Percentiles rank a stretch among this genome's conserved stretches.
Evolutionary conservation across 2,113 vertebrate species (phyloP).

Genomic region (Scomber colias): DNA sequence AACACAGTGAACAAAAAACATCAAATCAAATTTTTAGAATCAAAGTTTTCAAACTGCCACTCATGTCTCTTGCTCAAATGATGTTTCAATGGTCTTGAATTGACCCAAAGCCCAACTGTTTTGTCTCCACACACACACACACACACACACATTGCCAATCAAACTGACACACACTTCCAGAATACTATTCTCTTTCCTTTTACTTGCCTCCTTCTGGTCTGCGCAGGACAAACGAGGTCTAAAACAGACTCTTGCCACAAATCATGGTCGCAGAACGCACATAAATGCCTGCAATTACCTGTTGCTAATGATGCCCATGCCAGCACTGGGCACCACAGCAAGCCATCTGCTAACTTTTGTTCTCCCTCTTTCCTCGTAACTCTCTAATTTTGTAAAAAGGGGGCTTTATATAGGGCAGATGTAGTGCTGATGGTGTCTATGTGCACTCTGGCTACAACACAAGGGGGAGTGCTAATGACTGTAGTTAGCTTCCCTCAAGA

Average conservation of each 20-base stretch:
- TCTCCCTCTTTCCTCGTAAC: slow-evolving; percentile 44
- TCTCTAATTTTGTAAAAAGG: slow-evolving; percentile 57
- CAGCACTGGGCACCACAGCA: slow-evolving; percentile 54
- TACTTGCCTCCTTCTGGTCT: slow-evolving; percentile 10
- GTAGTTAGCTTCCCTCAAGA: slow-evolving; percentile 52
- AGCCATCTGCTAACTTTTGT: slow-evolving; percentile 75
- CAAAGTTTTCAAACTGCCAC: slow-evolving; percentile 20
- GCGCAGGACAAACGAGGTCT: neutral
- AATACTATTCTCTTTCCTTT: neutral
- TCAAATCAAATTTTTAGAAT: neutral
- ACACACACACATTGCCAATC: neutral
- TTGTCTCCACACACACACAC: neutral
- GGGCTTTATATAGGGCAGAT: slow-evolving; percentile 41
- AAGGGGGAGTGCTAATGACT: slow-evolving; percentile 63
- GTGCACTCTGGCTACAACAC: slow-evolving; percentile 47
- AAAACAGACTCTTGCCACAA: slow-evolving; percentile 23
- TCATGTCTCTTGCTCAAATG: neutral
- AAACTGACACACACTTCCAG: neutral
- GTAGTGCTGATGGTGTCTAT: slow-evolving; percentile 10
- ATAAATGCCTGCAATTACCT: slow-evolving; percentile 68
- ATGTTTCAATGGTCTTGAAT: neutral
- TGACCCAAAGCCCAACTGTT: neutral
- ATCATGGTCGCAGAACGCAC: slow-evolving; percentile 13
- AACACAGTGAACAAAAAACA: neutral
- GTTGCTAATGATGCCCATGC: slow-evolving; percentile 67